These are phyloP conservation scores for Plotosus lineatus DNA, from an alignment of 2,113 vertebrate genomes.

Conservation along the genomic window DNA sequence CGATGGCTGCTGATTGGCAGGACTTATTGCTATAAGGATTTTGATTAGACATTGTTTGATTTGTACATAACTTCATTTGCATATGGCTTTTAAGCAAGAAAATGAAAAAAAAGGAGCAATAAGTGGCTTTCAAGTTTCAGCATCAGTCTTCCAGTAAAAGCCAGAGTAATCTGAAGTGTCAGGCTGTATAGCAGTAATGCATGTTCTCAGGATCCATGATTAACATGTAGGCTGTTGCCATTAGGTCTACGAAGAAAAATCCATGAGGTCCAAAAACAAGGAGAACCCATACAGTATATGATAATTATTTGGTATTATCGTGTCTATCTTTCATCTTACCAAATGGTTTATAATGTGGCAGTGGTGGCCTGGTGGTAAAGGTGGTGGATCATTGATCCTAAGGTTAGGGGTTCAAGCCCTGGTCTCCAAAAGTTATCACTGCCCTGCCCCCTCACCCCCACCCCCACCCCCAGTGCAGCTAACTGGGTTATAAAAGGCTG, in stretches of 20 bases:
- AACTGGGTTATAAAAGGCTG: too few species aligned
- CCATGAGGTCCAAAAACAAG: background rate
- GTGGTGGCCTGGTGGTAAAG: too few species aligned
- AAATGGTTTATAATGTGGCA: background rate
- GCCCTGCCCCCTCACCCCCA: too few species aligned
- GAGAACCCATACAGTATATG: background rate
- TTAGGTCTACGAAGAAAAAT: background rate
- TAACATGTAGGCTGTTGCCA: background rate
- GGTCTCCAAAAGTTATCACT: too few species aligned
- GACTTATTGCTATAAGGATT: too few species aligned
- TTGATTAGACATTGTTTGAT: background rate
- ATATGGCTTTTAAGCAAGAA: slow-evolving; percentile 4
- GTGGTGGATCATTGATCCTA: too few species aligned
- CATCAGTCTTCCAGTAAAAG: slow-evolving; percentile 5
- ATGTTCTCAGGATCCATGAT: background rate
- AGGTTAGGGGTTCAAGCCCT: too few species aligned
- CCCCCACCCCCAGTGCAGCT: too few species aligned
- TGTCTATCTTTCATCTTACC: background rate
- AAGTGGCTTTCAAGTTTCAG: slow-evolving; percentile 7
- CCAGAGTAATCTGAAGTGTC: slow-evolving; percentile 1
- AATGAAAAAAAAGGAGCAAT: background rate
- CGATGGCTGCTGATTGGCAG: too few species aligned
- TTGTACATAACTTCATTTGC: too few species aligned
- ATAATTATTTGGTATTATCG: background rate
- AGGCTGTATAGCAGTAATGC: background rate